Evolutionary conservation across 2,797 vertebrate genomes (phyloP), one percentile per base, ranked within the genome.

Genomic region (Serranus cabrilla): DNA sequence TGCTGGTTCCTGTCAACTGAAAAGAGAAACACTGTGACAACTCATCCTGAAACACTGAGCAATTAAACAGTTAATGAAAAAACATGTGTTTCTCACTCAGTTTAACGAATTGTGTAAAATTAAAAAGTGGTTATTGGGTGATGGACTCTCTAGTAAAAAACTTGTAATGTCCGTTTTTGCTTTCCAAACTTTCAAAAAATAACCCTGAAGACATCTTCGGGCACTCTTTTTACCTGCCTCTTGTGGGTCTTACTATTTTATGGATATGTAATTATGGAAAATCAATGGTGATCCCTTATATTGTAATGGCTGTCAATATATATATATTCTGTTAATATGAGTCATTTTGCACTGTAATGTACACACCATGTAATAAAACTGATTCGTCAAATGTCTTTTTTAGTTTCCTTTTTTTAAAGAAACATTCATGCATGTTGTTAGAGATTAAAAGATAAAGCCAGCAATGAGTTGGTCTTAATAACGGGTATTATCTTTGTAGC

Each of bases 321-420:
- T 20, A 7, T 31, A 21, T 37, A 2, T 34, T 0, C 1, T 21
- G 14, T 25, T 21, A 54, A 11, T n/a, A 39, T 47, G 27, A 9
- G 18, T 57, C 1, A 1, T 2, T 43, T 58, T 66, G 37, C 23
- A 34, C 34, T 34, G 34, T 34, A 34, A 34, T 34, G 34, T 34
- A 34, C 7, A 34, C 7, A 27, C 27, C 6, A 34, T 34, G 34
- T 34, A 34, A 52, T 74, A 45, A 64, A 73, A 31, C 46, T 60
- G 20, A 74, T 51, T 50, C 16, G 46, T 34, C 23, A 50, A 6
- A 45, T 4, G 6, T 42, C 18, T 21, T 39, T 58, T 10, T 14
- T 7, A 34, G 43, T 18, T 63, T 27, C 8, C 42, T 37, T 63
- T 45, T 34, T 21, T 21, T 7, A 20, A 3, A n/a, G 2, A 64